A percentile compares a stretch with the other conserved stretches of the same genome.
phyloP scores from a whole-genome alignment of 2,888 invertebrate genomes.

The Scaptomyza polygonia region DNA sequence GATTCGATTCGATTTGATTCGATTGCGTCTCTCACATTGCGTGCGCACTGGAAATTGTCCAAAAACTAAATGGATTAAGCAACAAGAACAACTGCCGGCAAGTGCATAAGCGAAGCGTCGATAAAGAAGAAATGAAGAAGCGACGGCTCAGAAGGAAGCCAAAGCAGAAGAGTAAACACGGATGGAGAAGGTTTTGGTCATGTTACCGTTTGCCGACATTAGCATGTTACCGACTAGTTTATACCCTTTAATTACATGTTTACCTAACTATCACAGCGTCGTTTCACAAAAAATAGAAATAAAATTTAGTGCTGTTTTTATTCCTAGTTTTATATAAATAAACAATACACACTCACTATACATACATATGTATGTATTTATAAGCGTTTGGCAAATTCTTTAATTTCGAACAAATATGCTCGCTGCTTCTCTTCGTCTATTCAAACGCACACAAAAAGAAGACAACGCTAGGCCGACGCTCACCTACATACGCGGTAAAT shows the following conservation, averaged over 20 bases:
- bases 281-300: not conserved
- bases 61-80: slow-evolving; percentile 34
- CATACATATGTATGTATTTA: too few species aligned
- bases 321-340: not conserved
- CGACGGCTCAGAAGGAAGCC: slow-evolving; percentile 48
- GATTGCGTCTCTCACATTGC: slow-evolving; percentile 39
- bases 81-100: slow-evolving; percentile 35
- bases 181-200: slow-evolving; percentile 20
- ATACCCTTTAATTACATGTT: slow-evolving; percentile 25
- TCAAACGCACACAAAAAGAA: slow-evolving; percentile 20
- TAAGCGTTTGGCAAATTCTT: not conserved
- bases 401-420: slow-evolving; percentile 12
- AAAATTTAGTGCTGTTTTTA: not conserved
- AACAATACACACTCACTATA: not conserved
- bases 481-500: slow-evolving; percentile 50
- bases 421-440: slow-evolving; percentile 17
- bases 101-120: slow-evolving; percentile 28
- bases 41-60: slow-evolving; percentile 50
- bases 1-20: slow-evolving; percentile 14
- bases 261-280: not conserved
- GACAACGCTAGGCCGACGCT: slow-evolving; percentile 51
- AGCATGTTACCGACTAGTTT: slow-evolving; percentile 8
- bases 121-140: slow-evolving; percentile 14
- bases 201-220: not conserved
- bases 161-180: slow-evolving; percentile 51